A percentile compares a stretch with the other conserved stretches of the same genome.
phyloP scores from a whole-genome alignment of 2,797 vertebrate species.

The Lepus townsendii region DNA sequence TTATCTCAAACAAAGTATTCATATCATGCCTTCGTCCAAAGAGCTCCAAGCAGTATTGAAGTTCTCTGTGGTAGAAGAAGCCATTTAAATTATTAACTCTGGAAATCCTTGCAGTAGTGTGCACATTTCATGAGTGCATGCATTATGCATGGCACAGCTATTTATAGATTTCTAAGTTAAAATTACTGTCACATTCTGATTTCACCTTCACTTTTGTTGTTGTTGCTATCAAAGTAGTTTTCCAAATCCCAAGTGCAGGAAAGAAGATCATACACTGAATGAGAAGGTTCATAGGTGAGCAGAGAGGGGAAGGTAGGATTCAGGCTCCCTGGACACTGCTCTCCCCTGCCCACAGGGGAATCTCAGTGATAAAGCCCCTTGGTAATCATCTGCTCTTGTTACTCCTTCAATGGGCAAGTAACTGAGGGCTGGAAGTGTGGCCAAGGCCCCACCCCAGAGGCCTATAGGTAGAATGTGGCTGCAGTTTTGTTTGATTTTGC shows the following conservation, averaged over 20 bases:
- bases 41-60: not conserved
- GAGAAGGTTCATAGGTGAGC: not conserved
- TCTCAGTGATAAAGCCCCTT: not conserved
- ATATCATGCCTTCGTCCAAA: not conserved
- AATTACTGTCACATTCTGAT: not conserved
- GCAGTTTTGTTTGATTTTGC: not conserved
- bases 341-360: too few species aligned
- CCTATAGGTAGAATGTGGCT: not conserved
- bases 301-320: not conserved
- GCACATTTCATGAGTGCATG: not conserved
- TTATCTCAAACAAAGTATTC: not conserved
- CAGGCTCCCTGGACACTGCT: not conserved
- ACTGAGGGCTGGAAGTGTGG: not conserved
- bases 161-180: not conserved
- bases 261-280: not conserved
- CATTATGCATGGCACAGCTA: not conserved
- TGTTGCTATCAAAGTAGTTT: not conserved
- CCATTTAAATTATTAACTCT: not conserved
- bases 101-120: not conserved
- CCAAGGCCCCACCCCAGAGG: not conserved
- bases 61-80: not conserved
- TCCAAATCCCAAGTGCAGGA: not conserved
- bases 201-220: not conserved
- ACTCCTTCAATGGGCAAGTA: not conserved
- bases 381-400: not conserved